A percentile compares a stretch with the other conserved stretches of the same genome.
These are phyloP conservation scores for Illadopsis cleaveri DNA, from an alignment of 2,113 vertebrate genomes.

Conservation along the genomic window DNA sequence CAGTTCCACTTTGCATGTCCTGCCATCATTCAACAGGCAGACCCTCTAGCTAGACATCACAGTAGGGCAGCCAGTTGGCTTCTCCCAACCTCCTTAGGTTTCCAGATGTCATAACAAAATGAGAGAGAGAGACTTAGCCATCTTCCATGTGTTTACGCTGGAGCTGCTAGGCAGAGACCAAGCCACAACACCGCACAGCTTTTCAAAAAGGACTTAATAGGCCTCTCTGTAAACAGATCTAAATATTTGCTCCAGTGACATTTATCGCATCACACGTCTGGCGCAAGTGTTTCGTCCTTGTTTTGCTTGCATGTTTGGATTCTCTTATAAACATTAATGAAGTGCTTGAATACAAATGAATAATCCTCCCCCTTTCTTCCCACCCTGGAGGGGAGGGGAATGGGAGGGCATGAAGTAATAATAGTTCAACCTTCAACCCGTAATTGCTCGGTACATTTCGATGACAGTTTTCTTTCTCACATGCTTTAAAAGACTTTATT, in stretches of 20 bases:
- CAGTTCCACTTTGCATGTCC: conserved; percentile 14
- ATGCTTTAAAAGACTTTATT: conserved; percentile 36
- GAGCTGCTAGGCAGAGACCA: conserved; percentile 52
- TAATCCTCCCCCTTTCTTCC: conserved; percentile 29
- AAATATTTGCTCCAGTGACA: conserved; percentile 61
- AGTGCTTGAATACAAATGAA: conserved; percentile 64
- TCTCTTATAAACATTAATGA: conserved; percentile 66
- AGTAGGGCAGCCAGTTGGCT: conserved; percentile 52
- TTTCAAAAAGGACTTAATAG: conserved; percentile 65
- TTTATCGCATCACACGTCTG: conserved; percentile 39
- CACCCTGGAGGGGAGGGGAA: conserved; percentile 23
- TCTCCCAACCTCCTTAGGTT: conserved; percentile 38
- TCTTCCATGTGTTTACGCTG: conserved; percentile 46
- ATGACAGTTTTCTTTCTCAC: conserved; percentile 48
- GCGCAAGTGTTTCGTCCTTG: conserved; percentile 14
- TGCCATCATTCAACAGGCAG: conserved; percentile 20
- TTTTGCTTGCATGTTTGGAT: conserved; percentile 59
- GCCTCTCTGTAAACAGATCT: conserved; percentile 64
- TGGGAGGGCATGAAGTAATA: conserved; percentile 34
- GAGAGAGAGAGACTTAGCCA: conserved; percentile 50
- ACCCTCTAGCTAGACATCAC: neutral
- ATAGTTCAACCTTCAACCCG: conserved; percentile 53
- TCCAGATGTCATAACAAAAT: conserved; percentile 59
- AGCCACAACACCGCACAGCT: conserved; percentile 38
- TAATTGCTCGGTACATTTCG: conserved; percentile 42